Percentiles rank a stretch among this genome's conserved stretches.
These are phyloP conservation scores for Ginglymostoma cirratum DNA, from an alignment of 2,113 vertebrate genomes.

Conservation along the genomic window DNA sequence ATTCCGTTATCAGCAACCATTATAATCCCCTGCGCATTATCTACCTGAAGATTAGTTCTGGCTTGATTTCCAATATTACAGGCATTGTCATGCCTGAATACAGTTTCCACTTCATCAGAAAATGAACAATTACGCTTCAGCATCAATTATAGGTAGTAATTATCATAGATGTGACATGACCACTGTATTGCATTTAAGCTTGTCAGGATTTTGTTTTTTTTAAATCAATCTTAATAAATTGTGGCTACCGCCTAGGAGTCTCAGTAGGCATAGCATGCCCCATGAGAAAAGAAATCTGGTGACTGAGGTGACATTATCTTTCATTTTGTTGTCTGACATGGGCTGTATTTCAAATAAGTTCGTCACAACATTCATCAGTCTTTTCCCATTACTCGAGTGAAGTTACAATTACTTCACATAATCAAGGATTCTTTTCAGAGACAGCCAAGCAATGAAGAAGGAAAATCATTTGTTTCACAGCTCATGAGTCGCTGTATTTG, in stretches of 20 bases:
- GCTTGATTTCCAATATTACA: not conserved
- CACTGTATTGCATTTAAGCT: not conserved
- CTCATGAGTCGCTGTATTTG: not conserved
- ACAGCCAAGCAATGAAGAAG: not conserved
- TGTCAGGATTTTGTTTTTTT: conserved; percentile 1
- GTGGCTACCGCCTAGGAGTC: not conserved
- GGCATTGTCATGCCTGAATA: conserved; percentile 14
- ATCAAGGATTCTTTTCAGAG: not conserved
- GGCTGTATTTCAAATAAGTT: conserved; percentile 23
- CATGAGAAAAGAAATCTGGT: not conserved
- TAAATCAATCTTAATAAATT: conserved; percentile 20
- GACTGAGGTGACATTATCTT: not conserved
- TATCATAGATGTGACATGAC: not conserved
- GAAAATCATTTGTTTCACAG: not conserved
- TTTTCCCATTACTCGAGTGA: not conserved
- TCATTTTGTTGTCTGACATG: not conserved
- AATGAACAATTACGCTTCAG: not conserved
- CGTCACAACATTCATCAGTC: not conserved
- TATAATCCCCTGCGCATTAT: not conserved
- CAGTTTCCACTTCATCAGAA: not conserved
- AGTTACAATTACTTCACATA: not conserved
- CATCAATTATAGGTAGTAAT: not conserved
- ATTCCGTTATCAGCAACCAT: not conserved
- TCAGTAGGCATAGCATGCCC: not conserved
- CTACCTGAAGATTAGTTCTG: conserved; percentile 3